Percentiles rank a stretch among this genome's conserved stretches.
phyloP scores from a whole-genome alignment of 2,113 vertebrate species.

The Gallinago paraguaiae region DNA sequence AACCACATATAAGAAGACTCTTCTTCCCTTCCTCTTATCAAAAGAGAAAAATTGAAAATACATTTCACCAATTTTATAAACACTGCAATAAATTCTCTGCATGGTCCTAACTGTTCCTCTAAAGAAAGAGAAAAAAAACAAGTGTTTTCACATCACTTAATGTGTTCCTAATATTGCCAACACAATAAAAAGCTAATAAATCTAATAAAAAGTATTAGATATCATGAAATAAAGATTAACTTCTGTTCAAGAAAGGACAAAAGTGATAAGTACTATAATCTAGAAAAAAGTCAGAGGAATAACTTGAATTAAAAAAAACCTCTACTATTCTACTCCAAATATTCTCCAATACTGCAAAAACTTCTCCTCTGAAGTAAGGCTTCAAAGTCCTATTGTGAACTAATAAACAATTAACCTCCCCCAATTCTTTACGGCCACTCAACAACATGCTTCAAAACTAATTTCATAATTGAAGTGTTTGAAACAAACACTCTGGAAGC shows the following conservation, averaged over 20 bases:
- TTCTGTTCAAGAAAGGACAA: neutral
- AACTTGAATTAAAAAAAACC: neutral
- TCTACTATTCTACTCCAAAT: neutral
- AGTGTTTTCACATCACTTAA: neutral
- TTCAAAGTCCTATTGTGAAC: conserved; percentile 34
- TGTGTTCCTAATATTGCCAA: neutral
- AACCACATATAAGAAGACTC: neutral
- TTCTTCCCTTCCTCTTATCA: neutral
- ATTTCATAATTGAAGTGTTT: neutral
- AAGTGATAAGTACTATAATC: neutral
- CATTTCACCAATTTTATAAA: neutral
- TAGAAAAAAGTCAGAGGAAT: neutral
- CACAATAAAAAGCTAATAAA: neutral
- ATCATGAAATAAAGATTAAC: neutral
- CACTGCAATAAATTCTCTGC: neutral
- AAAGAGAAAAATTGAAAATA: neutral
- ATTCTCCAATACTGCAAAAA: neutral
- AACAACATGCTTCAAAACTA: conserved; percentile 20
- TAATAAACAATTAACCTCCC: conserved; percentile 6
- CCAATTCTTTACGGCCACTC: neutral
- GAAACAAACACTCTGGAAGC: neutral
- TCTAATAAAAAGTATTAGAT: neutral
- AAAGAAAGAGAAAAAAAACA: neutral
- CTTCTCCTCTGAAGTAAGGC: neutral
- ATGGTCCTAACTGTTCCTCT: neutral